Evolutionary conservation across 1,140 invertebrate genomes (phyloP).

Genomic region (Drosophila takahashii): DNA sequence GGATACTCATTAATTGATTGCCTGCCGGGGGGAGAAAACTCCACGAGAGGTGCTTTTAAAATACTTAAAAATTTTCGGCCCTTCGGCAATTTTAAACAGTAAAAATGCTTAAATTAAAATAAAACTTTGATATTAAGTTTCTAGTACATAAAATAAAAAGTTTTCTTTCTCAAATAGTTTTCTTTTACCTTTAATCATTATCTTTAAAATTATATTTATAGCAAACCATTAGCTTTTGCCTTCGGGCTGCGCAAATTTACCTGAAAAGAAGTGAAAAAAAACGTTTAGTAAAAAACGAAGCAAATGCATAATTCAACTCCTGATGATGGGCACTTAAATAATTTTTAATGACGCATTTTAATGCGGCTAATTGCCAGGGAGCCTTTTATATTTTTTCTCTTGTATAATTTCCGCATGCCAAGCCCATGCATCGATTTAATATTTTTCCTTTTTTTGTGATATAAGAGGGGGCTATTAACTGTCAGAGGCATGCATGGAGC

Average conservation of each 20-base stretch:
- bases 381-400: slow-evolving; percentile 18
- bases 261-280: slow-evolving; percentile 34
- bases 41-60: not conserved
- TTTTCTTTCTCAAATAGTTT: no score
- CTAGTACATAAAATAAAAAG: no score
- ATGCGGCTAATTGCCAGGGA: slow-evolving; percentile 66
- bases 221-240: not conserved
- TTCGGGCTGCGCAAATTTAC: slow-evolving; percentile 17
- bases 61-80: not conserved
- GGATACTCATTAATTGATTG: slow-evolving; percentile 51
- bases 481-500: slow-evolving; percentile 48
- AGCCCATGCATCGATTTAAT: not conserved
- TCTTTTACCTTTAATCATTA: no score
- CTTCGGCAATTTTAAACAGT: no score
- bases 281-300: slow-evolving; percentile 1
- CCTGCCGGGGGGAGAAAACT: not conserved
- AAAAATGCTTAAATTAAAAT: no score
- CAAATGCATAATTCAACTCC: slow-evolving; percentile 41
- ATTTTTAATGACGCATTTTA: slow-evolving; percentile 58
- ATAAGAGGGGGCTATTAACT: slow-evolving; percentile 54
- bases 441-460: slow-evolving; percentile 3
- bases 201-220: not conserved
- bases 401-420: slow-evolving; percentile 34
- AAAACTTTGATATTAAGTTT: no score
- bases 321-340: slow-evolving; percentile 58